These are phyloP conservation scores for Scartelaos histophorus DNA, from an alignment of 2,113 vertebrate species.

Conservation along the genomic window DNA sequence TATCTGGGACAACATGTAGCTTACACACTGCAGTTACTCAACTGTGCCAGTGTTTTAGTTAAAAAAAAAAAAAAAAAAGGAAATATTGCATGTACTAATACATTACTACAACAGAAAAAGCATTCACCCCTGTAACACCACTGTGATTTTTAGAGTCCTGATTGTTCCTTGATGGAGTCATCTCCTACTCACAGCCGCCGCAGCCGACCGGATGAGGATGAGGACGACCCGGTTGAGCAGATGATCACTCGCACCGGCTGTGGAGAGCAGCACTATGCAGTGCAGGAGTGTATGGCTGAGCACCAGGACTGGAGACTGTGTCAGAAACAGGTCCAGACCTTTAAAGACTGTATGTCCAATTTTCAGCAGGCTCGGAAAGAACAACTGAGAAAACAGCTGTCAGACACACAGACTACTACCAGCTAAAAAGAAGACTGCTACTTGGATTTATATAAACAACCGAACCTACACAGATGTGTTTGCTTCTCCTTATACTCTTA, in stretches of 20 bases:
- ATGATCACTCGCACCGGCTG: slow-evolving; percentile 87
- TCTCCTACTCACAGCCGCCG: slow-evolving; percentile 79
- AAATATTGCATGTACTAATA: no score
- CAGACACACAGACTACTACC: slow-evolving; percentile 22
- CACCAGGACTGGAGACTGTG: slow-evolving; percentile 90
- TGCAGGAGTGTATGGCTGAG: slow-evolving; percentile 93
- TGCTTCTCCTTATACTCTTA: neutral
- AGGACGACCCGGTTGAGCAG: slow-evolving; percentile 85
- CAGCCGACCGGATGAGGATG: slow-evolving; percentile 54
- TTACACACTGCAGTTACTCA: neutral
- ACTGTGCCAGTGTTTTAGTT: no score
- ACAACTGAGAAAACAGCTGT: slow-evolving; percentile 60
- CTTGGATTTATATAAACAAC: neutral
- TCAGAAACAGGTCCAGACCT: slow-evolving; percentile 82
- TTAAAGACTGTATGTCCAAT: slow-evolving; percentile 86
- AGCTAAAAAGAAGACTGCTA: slow-evolving; percentile 23
- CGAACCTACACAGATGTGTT: no score
- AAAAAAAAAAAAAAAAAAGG: no score
- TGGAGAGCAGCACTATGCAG: slow-evolving; percentile 79
- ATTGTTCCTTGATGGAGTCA: slow-evolving; percentile 71
- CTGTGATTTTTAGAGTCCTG: slow-evolving; percentile 8
- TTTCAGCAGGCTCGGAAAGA: slow-evolving; percentile 71
- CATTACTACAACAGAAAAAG: neutral
- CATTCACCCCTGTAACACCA: neutral
- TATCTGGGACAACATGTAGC: neutral